Evolutionary conservation across 1,140 invertebrate genomes (phyloP).

Genomic region (Neuroterus valhalla): DNA sequence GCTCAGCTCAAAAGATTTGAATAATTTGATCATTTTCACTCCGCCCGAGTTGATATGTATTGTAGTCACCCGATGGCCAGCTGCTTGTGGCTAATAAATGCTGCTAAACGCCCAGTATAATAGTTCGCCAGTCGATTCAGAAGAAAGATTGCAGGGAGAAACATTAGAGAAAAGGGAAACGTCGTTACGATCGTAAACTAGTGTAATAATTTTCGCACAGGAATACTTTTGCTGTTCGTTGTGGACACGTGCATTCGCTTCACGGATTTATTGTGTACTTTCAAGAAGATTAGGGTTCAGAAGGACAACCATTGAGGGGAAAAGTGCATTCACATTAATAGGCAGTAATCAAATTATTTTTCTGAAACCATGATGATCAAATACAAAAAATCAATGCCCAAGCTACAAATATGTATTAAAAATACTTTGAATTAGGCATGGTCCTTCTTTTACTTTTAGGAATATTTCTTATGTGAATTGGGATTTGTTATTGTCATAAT

Average conservation of each 20-base stretch:
- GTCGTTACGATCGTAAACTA: slow-evolving; percentile 5
- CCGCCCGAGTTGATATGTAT: no score
- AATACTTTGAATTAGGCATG: no score
- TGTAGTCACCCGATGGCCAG: slow-evolving; percentile 2
- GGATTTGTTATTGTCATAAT: no score
- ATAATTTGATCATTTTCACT: no score
- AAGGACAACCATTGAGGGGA: neutral
- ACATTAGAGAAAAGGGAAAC: slow-evolving; percentile 27
- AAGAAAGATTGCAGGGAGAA: slow-evolving; percentile 42
- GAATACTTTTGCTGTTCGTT: slow-evolving; percentile 24
- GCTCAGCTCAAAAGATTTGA: no score
- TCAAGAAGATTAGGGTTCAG: neutral
- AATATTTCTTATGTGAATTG: no score
- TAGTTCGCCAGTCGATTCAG: slow-evolving; percentile 39
- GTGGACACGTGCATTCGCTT: slow-evolving; percentile 16
- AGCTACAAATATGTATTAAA: no score
- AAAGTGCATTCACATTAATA: slow-evolving; percentile 17
- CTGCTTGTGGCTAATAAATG: slow-evolving; percentile 40
- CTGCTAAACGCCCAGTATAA: slow-evolving; percentile 40
- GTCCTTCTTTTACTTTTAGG: no score
- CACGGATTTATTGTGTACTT: slow-evolving; percentile 19
- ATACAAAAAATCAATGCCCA: no score
- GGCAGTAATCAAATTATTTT: neutral
- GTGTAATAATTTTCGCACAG: slow-evolving; percentile 13
- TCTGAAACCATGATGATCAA: no score